Percentiles rank a stretch among this genome's conserved stretches.
Evolutionary conservation across 2,797 vertebrate genomes (phyloP).

Genomic region (Gallinago solitaria): DNA sequence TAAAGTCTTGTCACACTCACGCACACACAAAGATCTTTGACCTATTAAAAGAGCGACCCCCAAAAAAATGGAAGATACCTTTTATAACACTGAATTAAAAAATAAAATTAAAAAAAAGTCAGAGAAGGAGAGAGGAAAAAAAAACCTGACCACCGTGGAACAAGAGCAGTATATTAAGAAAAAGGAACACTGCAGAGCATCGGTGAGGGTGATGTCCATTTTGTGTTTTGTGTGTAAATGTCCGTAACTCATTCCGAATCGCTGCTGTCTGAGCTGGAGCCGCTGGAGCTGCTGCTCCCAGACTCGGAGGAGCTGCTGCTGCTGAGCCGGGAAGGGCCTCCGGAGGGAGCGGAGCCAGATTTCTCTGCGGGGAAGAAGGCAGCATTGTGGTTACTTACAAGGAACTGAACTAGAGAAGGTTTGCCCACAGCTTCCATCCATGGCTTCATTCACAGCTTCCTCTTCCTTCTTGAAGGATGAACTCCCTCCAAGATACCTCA

Average conservation of each 20-base stretch:
- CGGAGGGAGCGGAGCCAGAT: constrained; percentile 78
- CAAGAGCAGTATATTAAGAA: constrained; percentile 51
- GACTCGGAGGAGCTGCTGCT: constrained; percentile 91
- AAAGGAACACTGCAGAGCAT: constrained; percentile 28
- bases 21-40: constrained; percentile 50
- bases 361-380: constrained; percentile 79
- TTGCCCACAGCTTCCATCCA: neutral
- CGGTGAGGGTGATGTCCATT: neutral
- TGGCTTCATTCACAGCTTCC: fast-evolving
- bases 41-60: constrained; percentile 53
- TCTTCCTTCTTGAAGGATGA: neutral
- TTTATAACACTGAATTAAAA: constrained; percentile 71
- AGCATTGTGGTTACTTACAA: neutral
- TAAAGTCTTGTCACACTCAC: constrained; percentile 62
- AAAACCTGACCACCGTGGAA: constrained; percentile 66
- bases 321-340: constrained; percentile 87
- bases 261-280: constrained; percentile 90
- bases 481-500: neutral
- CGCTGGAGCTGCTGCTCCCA: constrained; percentile 85
- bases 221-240: neutral
- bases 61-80: constrained; percentile 23
- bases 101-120: neutral
- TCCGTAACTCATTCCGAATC: constrained; percentile 86
- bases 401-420: neutral
- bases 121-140: neutral